Base-by-base conservation (phyloP, 2,797 vertebrate species). In the Tenualosa ilisha region DNA sequence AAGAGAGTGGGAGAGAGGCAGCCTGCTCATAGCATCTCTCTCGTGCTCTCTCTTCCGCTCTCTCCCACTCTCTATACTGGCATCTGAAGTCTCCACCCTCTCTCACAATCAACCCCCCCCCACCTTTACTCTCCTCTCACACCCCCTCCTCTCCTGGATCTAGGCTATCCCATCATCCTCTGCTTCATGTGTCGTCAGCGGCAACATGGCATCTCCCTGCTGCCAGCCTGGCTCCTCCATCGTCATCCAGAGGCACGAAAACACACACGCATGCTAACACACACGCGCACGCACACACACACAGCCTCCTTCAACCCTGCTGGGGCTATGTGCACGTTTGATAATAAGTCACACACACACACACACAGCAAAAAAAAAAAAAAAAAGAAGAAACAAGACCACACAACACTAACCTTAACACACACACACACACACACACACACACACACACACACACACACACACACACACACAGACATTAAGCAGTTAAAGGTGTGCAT, bases 121-220 rank as follows among this genome's bases (percentile, higher is more conserved):
- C 61, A 49, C 31, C 63, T 54, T 81, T 24, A 43, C 63, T 68
- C 20, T 37, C 50, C 49, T 53, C 22, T 17, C 26, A 59, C 20
- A 7, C 31, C 72, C 72, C 72, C 40, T 46, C 72, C 40, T 8
- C 72, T 46, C 17, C 37, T 46, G 65, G 17, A 59, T n/a, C 85
- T 79, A 53, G 0, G 9, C 31, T 82, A 86, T 87, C 86, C 86
- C 86, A 86, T 87, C 82, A 81, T 26, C 61, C 86, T 84, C 75
- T 82, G 72, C 72, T 40, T 15, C 59, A 26, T 15, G 85, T 68
- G 37, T 85, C 51, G 75, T 81, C 37, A 85, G 22, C 3, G 20
- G 72, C 85, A 85, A 84, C 86, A 88, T 89, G 88, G 85, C 50
- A 84, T 56, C 81, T 85, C 83, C 85, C 88, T 85, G 82, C 84